Evolutionary conservation across 1,140 invertebrate genomes (phyloP), one percentile per base, ranked within the genome.

Genomic region (Campoletis sonorensis): DNA sequence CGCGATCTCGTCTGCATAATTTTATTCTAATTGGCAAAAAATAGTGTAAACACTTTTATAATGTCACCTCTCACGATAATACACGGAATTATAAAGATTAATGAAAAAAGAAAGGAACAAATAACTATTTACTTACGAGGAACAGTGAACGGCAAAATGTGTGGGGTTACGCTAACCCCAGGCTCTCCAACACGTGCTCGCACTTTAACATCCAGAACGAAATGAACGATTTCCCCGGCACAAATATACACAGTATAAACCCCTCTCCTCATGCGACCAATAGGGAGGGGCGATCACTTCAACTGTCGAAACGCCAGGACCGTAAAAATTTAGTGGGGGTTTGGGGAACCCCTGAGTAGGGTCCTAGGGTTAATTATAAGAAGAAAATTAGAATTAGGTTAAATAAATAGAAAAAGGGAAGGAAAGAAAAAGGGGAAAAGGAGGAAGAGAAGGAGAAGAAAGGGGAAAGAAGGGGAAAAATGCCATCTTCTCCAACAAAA

Each of bases 221-320:
- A 64, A 64, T 10, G 16, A 21, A 64, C 18, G 18, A 21, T 64
- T 64, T 64, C 8, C 21, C 18, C 21, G 58, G 58, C 58, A 64
- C 21, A 64, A 64, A 64, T 64, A 16, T 64, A 64, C 18, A n/a
- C 58, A 21, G 21, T 64, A 64, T n/a, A 23, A 4, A 3, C 58
- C 58, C 58, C 58, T 3, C 18, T 64, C 58, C 58, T 33, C 40
- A 67, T 45, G 40, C 26, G 11, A 45, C 40, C 40, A 11, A 45
- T 45, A 45, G 40, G 7, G 13, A 11, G 8, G 40, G 8, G 40
- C 11, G 11, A 45, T 45, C 11, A 45, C 75, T n/a, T 15, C 21
- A 33, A 61, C 49, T 79, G 71, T 83, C 45, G 30, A 83, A 68
- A 76, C 54, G 11, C 40, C 40, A 45, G 54, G 18, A 58, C 21